These are phyloP conservation scores for Castor canadensis DNA, from an alignment of 2,113 vertebrate genomes.

Conservation along the genomic window DNA sequence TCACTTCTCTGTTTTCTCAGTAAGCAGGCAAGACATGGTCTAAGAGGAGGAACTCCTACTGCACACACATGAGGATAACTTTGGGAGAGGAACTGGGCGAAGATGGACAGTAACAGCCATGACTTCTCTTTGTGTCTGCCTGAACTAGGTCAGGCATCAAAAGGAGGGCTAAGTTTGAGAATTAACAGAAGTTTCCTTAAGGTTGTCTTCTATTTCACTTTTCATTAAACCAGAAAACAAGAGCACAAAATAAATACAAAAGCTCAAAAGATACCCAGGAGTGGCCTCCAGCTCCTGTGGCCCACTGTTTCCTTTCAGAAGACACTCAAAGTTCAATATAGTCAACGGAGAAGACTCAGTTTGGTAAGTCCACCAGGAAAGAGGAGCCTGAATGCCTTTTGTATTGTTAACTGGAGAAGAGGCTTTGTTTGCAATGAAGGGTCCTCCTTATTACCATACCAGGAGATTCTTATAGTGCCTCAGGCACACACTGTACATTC, in stretches of 20 bases:
- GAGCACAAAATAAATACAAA: neutral
- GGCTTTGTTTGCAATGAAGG: neutral
- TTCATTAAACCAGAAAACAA: neutral
- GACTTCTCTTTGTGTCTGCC: neutral
- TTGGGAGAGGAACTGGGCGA: neutral
- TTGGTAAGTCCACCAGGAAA: neutral
- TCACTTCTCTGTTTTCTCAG: neutral
- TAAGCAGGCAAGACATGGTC: neutral
- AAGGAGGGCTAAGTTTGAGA: neutral
- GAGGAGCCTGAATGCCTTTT: neutral
- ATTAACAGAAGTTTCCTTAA: neutral
- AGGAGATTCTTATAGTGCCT: neutral
- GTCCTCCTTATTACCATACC: too few relatives aligned
- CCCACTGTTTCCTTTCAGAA: neutral
- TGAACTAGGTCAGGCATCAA: neutral
- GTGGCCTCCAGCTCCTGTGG: neutral
- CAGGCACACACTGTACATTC: rapidly evolving
- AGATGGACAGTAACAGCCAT: neutral
- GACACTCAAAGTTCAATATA: neutral
- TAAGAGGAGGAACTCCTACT: neutral
- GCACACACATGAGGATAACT: neutral
- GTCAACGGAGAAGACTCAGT: neutral
- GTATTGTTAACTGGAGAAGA: neutral
- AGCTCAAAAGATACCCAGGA: too few relatives aligned
- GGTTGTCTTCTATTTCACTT: neutral